Conservation (phyloP, 2,797 vertebrate genomes). For the Chelon auratus region DNA sequence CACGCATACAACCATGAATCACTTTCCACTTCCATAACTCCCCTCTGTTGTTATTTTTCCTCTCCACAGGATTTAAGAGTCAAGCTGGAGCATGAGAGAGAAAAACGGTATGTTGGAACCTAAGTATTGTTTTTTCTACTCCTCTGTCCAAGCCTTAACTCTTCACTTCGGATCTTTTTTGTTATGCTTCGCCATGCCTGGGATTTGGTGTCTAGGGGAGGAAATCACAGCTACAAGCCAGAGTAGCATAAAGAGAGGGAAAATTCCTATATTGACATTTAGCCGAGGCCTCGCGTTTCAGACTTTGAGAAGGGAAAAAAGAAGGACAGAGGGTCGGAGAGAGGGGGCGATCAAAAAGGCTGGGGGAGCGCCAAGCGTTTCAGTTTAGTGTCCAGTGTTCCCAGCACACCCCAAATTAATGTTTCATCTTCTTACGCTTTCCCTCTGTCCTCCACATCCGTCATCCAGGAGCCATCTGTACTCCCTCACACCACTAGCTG, state of each 20-base stretch:
- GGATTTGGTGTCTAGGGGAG: slow-evolving; percentile 68
- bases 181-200: slow-evolving; percentile 70
- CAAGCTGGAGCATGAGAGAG: slow-evolving; percentile 96
- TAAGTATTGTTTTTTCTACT: slow-evolving; percentile 71
- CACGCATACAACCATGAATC: slow-evolving; percentile 58
- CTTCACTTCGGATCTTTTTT: slow-evolving; percentile 63
- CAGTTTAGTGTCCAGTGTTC: slow-evolving; percentile 61
- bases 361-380: slow-evolving; percentile 59
- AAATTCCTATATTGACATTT: slow-evolving; percentile 78
- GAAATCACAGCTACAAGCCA: slow-evolving; percentile 73
- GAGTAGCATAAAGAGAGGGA: slow-evolving; percentile 66
- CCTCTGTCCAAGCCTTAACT: slow-evolving; percentile 62
- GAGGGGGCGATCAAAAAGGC: slow-evolving; percentile 32
- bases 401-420: slow-evolving; percentile 73
- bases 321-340: slow-evolving; percentile 22
- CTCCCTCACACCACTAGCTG: slow-evolving; percentile 25
- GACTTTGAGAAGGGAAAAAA: slow-evolving; percentile 37
- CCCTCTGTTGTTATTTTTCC: slow-evolving; percentile 78
- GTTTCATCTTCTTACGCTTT: slow-evolving; percentile 48
- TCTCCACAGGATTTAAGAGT: slow-evolving; percentile 91
- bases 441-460: slow-evolving; percentile 38
- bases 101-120: slow-evolving; percentile 90
- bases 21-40: slow-evolving; percentile 76
- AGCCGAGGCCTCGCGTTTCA: slow-evolving; percentile 59
- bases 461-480: slow-evolving; percentile 32